A percentile compares a stretch with the other conserved stretches of the same genome.
Conservation (phyloP, 92 coral and sea anemone genomes). For the Porites lobata region DNA sequence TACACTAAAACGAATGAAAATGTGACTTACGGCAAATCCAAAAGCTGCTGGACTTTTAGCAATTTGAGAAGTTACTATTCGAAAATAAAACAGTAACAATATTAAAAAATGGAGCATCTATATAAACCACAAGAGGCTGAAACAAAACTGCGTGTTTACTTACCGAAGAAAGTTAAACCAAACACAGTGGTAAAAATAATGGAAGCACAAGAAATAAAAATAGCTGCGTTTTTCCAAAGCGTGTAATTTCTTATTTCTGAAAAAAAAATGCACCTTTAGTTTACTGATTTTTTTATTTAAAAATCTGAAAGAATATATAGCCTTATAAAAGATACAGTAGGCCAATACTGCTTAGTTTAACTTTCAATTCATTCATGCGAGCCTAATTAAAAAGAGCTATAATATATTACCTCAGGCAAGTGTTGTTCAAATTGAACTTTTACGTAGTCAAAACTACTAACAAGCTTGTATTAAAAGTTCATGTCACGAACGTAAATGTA, state of each 20-base stretch:
- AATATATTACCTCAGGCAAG: too few species aligned
- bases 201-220: conserved; percentile 16
- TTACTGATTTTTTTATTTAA: too few species aligned
- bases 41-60: conserved; percentile 72
- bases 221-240: conserved; percentile 37
- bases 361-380: background rate
- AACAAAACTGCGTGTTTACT: background rate
- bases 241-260: background rate
- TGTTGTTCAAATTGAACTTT: too few species aligned
- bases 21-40: conserved; percentile 75
- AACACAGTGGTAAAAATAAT: conserved; percentile 34
- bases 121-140: background rate
- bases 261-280: background rate
- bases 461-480: too few species aligned
- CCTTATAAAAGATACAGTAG: background rate
- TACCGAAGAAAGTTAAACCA: conserved; percentile 41
- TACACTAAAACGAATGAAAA: background rate
- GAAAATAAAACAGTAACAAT: background rate
- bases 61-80: conserved; percentile 52
- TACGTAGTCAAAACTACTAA: too few species aligned
- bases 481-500: too few species aligned
- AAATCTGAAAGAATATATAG: too few species aligned
- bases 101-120: background rate
- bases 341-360: background rate
- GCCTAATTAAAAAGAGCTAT: too few species aligned